phyloP scores from a whole-genome alignment of 2,113 vertebrate species.

The Chaenogobius annularis region DNA sequence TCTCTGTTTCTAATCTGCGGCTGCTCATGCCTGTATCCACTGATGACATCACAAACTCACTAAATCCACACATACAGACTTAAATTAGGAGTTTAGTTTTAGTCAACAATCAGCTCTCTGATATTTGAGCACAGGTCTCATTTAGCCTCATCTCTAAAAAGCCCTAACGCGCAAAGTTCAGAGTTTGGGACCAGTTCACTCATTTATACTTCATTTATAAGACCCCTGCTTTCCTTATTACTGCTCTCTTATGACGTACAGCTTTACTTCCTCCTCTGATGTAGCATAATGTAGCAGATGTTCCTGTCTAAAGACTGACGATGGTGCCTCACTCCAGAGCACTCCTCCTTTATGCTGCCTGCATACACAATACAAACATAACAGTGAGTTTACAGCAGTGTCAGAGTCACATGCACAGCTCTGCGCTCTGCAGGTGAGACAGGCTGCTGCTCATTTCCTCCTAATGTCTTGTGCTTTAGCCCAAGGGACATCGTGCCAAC shows the following conservation, averaged over 20 bases:
- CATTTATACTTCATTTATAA: background rate
- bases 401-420: background rate
- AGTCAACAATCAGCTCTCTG: too few relatives aligned
- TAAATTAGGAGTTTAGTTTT: too few relatives aligned
- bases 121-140: too few relatives aligned
- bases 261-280: background rate
- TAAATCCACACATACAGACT: background rate
- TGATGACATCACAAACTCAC: constrained; percentile 15
- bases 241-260: constrained; percentile 1
- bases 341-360: background rate
- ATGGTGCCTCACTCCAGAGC: background rate
- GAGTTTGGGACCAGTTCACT: too few relatives aligned
- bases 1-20: background rate
- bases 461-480: constrained; percentile 7
- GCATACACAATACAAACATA: background rate
- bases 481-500: constrained; percentile 1
- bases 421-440: background rate
- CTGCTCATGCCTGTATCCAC: background rate
- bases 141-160: too few relatives aligned
- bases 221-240: constrained; percentile 18
- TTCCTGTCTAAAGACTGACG: background rate
- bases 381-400: background rate
- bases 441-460: constrained; percentile 14
- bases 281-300: background rate
- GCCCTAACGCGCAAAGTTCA: too few relatives aligned